phyloP scores from a whole-genome alignment of 92 coral and sea anemone species.

The Blastomussa wellsi region DNA sequence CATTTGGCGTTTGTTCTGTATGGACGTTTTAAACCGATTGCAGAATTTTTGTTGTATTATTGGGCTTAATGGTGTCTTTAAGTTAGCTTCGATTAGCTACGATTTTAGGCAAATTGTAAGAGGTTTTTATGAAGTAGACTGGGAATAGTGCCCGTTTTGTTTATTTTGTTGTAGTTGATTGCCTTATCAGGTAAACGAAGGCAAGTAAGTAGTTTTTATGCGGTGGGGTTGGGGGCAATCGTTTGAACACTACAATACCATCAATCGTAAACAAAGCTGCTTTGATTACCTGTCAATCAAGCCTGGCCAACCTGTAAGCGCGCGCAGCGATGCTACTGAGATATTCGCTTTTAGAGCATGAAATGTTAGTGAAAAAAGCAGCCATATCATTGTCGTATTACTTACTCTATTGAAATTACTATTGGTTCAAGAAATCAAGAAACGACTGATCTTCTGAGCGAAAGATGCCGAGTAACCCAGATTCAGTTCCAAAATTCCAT shows the following conservation, averaged over 20 bases:
- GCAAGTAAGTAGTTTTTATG: background rate
- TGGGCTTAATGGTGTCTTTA: no score
- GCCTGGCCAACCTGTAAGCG: background rate
- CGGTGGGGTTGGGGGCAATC: background rate
- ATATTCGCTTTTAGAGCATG: background rate
- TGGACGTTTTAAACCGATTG: background rate
- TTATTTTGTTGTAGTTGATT: background rate
- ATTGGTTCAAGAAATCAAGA: background rate
- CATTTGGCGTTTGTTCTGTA: background rate
- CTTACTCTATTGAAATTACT: background rate
- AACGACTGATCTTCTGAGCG: background rate
- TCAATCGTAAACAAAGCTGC: no score
- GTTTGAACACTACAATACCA: background rate
- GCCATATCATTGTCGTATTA: background rate
- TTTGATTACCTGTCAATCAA: background rate
- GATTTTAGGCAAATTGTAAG: background rate
- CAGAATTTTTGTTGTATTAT: no score
- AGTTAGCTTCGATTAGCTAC: no score
- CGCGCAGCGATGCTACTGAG: background rate
- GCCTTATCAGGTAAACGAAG: background rate
- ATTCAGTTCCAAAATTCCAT: no score
- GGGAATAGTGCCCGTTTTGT: background rate
- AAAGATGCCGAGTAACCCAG: no score
- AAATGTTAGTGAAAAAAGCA: background rate
- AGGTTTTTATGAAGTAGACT: background rate